Base-by-base conservation (phyloP, 1,140 invertebrate species). In the Dinoponera quadriceps region DNA sequence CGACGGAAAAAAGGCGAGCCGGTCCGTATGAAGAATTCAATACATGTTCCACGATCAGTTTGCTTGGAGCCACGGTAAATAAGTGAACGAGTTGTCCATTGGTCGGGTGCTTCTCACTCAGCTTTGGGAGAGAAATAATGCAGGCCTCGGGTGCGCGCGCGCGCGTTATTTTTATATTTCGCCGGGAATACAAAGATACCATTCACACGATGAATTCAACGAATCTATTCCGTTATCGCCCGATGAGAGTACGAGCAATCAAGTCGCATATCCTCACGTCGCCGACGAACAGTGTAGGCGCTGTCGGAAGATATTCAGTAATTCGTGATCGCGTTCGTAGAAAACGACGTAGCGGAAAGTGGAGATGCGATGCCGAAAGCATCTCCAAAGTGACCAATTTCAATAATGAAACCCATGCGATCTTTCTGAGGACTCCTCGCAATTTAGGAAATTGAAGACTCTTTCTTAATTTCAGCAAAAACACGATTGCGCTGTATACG, bases 1-100 rank as follows among this genome's bases (percentile, higher is more conserved):
- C 48, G 16, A 85, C 16, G 25, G 71, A 62, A 51, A 65, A 68
- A 54, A 51, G 27, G 59, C 11, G 60, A 51, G 22, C 29, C 68
- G 59, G 57, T 81, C 33, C 33, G 44, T 65, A 74, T 88, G 69
- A 88, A 88, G 83, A 62, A 88, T 88, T 88, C 86, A 85, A 51
- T 72, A 48, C 83, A 77, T 66, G 83, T 85, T 72, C 73, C 82
- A 69, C 85, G 82, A 89, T 89, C 85, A 66, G 81, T 83, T 78
- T 78, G 77, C 65, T 82, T 57, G 49, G 63, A 66, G 54, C 71
- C 18, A 80, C 83, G 62, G 55, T 85, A 77, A 89, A 89, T 86
- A 87, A 89, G 51, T 87, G 75, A 89, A 59, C 63, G 54, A 27
- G 25, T 77, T 75, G 74, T 69, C 59, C 59, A 73, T 84, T 83